Percentiles rank a stretch among this genome's conserved stretches.
These are phyloP conservation scores for Neotoma lepida DNA, from an alignment of 2,113 vertebrate genomes.

Conservation along the genomic window DNA sequence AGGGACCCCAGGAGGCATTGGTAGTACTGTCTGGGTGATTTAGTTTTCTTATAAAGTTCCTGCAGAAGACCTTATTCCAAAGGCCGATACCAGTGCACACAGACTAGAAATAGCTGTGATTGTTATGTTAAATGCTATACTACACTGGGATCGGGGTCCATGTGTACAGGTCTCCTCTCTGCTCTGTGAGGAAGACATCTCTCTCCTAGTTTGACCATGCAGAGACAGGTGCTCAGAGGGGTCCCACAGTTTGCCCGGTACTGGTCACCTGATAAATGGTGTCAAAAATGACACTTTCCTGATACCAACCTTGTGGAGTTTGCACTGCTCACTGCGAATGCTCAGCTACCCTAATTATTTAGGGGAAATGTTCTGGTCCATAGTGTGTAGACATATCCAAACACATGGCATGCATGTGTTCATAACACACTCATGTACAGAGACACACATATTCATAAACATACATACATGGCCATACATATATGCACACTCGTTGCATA, in stretches of 20 bases:
- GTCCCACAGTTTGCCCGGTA: background rate
- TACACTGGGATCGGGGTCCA: fast-evolving
- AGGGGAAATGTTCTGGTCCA: background rate
- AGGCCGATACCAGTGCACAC: background rate
- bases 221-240: background rate
- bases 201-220: background rate
- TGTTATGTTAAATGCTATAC: fast-evolving
- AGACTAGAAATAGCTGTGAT: background rate
- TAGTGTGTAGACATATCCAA: background rate
- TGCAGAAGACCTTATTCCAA: background rate
- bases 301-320: background rate
- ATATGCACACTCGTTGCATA: background rate
- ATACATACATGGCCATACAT: background rate
- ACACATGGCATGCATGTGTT: background rate
- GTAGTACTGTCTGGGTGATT: background rate
- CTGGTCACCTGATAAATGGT: background rate
- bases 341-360: background rate
- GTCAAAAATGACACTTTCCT: background rate
- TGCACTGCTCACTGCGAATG: background rate
- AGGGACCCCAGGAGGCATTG: background rate
- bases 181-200: fast-evolving
- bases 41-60: background rate
- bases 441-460: background rate
- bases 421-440: background rate
- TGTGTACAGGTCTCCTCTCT: fast-evolving